Conservation (phyloP, 2,113 vertebrate species). For the Dipodomys spectabilis region DNA sequence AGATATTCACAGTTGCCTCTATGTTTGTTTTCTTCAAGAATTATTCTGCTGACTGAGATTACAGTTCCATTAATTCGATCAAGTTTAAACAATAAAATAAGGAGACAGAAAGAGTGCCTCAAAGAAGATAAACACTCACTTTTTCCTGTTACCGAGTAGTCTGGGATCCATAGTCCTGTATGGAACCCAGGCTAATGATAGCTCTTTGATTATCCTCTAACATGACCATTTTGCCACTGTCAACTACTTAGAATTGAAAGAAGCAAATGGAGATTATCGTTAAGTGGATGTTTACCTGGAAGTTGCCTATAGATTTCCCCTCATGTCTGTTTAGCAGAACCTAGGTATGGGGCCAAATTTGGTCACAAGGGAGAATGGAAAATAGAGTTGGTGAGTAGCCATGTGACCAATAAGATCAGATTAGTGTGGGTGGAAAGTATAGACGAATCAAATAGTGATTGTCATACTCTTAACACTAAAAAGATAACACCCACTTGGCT, state of each 20-base stretch:
- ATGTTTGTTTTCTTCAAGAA: neutral
- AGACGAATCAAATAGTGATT: neutral
- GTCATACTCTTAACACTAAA: neutral
- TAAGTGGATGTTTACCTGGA: neutral
- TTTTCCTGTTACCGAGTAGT: neutral
- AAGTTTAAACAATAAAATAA: neutral
- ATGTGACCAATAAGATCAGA: too few species aligned
- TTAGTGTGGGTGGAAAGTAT: neutral
- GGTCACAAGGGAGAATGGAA: neutral
- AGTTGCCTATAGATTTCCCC: neutral
- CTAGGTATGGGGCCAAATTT: neutral
- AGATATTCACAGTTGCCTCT: neutral
- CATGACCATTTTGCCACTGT: too few species aligned
- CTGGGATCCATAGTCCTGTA: neutral
- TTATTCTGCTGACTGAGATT: neutral
- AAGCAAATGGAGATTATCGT: neutral
- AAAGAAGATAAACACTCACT: neutral
- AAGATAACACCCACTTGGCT: neutral
- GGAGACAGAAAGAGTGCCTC: neutral
- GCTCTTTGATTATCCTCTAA: neutral
- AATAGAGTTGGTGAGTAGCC: too few species aligned
- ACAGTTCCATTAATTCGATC: neutral
- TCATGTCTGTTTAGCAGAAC: neutral
- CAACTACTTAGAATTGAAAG: neutral
- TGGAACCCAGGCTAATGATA: neutral